These are phyloP conservation scores for Eledone cirrhosa DNA, from an alignment of 2,888 invertebrate species.

Conservation along the genomic window DNA sequence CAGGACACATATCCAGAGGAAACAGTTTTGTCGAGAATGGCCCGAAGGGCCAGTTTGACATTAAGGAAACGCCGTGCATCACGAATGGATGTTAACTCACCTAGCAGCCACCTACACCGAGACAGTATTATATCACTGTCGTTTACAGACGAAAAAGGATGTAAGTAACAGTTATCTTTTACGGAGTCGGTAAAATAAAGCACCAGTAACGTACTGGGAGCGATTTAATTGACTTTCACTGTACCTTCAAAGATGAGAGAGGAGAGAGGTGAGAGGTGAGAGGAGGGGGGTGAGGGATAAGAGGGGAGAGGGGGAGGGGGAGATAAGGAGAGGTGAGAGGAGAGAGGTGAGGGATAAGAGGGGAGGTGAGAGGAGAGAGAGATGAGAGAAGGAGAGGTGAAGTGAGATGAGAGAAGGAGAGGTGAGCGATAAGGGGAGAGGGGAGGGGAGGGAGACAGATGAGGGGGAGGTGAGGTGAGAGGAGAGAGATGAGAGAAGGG, in stretches of 20 bases:
- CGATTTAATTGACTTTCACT: too few species aligned
- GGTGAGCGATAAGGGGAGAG: too few species aligned
- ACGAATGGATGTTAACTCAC: conserved; percentile 53
- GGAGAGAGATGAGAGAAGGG: too few species aligned
- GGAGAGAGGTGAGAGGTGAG: too few species aligned
- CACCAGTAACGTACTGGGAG: too few species aligned
- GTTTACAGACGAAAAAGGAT: conserved; percentile 50
- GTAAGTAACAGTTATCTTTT: conserved; percentile 37
- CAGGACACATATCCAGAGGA: conserved; percentile 68
- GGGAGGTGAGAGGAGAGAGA: too few species aligned
- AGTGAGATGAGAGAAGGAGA: too few species aligned
- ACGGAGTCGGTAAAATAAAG: conserved; percentile 48
- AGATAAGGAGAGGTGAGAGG: too few species aligned
- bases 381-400: too few species aligned
- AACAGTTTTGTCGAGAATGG: conserved; percentile 60
- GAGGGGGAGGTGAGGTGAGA: too few species aligned
- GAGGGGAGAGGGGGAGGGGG: conserved; percentile 49
- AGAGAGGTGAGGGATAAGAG: too few species aligned
- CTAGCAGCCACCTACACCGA: conserved; percentile 44
- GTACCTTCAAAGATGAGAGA: conserved; percentile 40
- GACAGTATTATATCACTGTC: conserved; percentile 54
- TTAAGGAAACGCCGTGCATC: conserved; percentile 74
- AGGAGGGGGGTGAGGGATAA: conserved; percentile 50
- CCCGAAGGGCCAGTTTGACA: conserved; percentile 78
- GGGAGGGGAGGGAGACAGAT: too few species aligned